Evolutionary conservation across 1,140 invertebrate genomes (phyloP).

Genomic region (Aphelinus certus): DNA sequence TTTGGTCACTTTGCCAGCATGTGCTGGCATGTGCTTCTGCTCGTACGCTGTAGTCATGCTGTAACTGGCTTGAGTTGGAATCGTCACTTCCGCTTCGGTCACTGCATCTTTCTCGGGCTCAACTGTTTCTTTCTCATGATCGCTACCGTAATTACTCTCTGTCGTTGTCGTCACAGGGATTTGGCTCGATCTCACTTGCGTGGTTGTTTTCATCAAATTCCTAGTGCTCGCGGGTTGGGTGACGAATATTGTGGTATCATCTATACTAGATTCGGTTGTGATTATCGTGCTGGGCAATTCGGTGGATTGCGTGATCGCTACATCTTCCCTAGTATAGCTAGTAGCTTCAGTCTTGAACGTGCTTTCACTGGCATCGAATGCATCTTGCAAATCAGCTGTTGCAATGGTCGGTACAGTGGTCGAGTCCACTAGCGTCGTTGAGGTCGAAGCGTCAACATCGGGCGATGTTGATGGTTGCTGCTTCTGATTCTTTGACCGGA

Average conservation of each 20-base stretch:
- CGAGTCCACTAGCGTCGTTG: constrained; percentile 14
- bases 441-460: background rate
- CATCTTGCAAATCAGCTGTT: background rate
- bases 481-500: background rate
- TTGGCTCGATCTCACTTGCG: background rate
- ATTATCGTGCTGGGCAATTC: constrained; percentile 5
- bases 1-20: background rate
- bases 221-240: constrained; percentile 7
- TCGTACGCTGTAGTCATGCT: constrained; percentile 13
- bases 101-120: constrained; percentile 37
- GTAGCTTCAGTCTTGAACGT: background rate
- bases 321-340: background rate
- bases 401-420: background rate
- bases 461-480: background rate
- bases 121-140: constrained; percentile 30
- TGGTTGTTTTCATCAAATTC: constrained; percentile 14
- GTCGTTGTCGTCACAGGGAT: constrained; percentile 35
- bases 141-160: constrained; percentile 20
- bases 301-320: constrained; percentile 1
- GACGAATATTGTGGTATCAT: constrained; percentile 15
- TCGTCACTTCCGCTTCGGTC: constrained; percentile 45
- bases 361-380: constrained; percentile 8
- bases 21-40: constrained; percentile 16
- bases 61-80: constrained; percentile 37
- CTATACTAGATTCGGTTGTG: background rate